Evolutionary conservation across 2,888 invertebrate genomes (phyloP).

Genomic region (Cotesia congregata): DNA sequence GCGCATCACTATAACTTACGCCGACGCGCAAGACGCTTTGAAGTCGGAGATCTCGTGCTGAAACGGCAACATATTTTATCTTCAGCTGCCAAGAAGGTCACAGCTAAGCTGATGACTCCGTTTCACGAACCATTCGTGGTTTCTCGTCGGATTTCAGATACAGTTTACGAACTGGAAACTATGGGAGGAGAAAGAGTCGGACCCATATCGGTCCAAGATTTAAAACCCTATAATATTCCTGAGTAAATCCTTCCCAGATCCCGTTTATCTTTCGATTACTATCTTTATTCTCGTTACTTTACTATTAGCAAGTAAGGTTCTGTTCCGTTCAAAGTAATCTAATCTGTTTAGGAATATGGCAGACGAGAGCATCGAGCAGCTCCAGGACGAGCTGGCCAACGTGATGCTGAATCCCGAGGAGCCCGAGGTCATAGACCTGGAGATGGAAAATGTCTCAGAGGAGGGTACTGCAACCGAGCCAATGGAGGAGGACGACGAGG

Average conservation of each 20-base stretch:
- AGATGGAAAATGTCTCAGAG: too few relatives aligned
- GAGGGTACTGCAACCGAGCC: too few relatives aligned
- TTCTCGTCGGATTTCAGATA: conserved; percentile 23
- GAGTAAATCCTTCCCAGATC: neutral
- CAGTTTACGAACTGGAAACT: conserved; percentile 11
- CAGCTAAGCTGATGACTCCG: conserved; percentile 46
- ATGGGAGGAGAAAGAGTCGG: neutral
- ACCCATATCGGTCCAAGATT: conserved; percentile 22
- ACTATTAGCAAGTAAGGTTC: too few relatives aligned
- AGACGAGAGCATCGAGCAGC: too few relatives aligned
- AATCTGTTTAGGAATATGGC: too few relatives aligned
- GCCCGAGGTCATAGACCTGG: too few relatives aligned
- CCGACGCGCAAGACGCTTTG: neutral
- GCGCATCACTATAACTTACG: neutral
- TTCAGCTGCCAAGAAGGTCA: conserved; percentile 32
- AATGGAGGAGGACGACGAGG: too few relatives aligned
- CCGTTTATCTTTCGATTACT: too few relatives aligned
- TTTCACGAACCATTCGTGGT: conserved; percentile 43
- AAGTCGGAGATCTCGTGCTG: neutral
- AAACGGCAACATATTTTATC: conserved; percentile 39
- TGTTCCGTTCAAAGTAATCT: too few relatives aligned
- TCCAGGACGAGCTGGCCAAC: too few relatives aligned
- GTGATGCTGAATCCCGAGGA: too few relatives aligned
- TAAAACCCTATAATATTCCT: conserved; percentile 22
- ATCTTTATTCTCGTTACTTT: too few relatives aligned